Evolutionary conservation across 2,888 invertebrate genomes (phyloP).

Genomic region (Papilio demoleus): DNA sequence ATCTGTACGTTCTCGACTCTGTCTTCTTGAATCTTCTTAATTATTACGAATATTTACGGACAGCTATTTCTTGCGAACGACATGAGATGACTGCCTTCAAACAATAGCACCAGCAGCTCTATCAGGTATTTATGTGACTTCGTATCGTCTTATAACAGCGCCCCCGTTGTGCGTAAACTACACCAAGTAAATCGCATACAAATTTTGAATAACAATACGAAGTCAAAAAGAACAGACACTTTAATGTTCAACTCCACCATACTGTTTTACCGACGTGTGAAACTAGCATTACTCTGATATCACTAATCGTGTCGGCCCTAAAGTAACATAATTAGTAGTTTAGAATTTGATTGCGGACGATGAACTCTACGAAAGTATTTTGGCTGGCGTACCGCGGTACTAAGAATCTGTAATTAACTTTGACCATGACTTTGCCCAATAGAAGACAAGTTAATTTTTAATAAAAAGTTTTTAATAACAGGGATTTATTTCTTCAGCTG

Average conservation of each 20-base stretch:
- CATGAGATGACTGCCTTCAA: too few species aligned
- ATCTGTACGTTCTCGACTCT: too few species aligned
- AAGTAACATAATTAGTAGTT: constrained; percentile 32
- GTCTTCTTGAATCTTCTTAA: too few species aligned
- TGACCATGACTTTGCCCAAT: neutral
- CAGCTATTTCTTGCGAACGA: too few species aligned
- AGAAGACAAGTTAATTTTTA: neutral
- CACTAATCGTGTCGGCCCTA: constrained; percentile 19
- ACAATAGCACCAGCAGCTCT: too few species aligned
- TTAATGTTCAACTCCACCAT: neutral
- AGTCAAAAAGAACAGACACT: neutral
- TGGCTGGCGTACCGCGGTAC: neutral
- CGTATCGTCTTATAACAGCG: too few species aligned
- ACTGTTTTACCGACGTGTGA: neutral
- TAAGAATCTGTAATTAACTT: constrained; percentile 9
- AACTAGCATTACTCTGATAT: neutral
- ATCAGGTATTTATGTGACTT: too few species aligned
- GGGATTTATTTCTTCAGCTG: too few species aligned
- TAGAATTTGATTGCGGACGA: constrained; percentile 14
- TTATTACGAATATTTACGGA: too few species aligned
- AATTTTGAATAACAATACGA: neutral
- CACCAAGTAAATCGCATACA: neutral
- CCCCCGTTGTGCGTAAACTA: too few species aligned
- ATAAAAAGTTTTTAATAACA: neutral
- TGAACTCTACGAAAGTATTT: constrained; percentile 11